These are phyloP conservation scores for Takifugu bimaculatus DNA, from an alignment of 2,113 vertebrate genomes.

Conservation along the genomic window DNA sequence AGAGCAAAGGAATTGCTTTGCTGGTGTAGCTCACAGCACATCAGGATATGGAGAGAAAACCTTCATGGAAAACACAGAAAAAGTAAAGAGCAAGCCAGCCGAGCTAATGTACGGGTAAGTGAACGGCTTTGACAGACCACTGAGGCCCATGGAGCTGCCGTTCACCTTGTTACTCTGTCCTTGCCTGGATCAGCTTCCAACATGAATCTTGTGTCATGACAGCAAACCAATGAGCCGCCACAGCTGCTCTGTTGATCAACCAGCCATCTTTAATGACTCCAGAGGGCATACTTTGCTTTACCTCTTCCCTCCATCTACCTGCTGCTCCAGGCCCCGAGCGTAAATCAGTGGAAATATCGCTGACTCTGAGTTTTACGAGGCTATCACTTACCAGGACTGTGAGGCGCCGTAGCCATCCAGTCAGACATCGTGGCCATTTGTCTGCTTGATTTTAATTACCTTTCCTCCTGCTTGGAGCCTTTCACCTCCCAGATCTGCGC, in stretches of 20 bases:
- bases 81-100: not conserved
- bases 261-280: constrained; percentile 16
- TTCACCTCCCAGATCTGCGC: constrained; percentile 22
- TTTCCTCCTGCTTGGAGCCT: constrained; percentile 32
- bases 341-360: constrained; percentile 50
- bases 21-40: no score
- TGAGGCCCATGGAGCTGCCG: constrained; percentile 19
- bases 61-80: not conserved
- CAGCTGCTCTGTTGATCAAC: constrained; percentile 19
- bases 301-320: constrained; percentile 25
- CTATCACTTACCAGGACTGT: constrained; percentile 41
- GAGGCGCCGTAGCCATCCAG: constrained; percentile 23
- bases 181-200: constrained; percentile 14
- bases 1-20: no score
- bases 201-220: constrained; percentile 9
- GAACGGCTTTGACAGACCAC: constrained; percentile 14
- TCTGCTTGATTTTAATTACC: constrained; percentile 55
- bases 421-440: constrained; percentile 44
- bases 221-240: constrained; percentile 18
- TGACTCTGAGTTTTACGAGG: constrained; percentile 40
- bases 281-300: constrained; percentile 33
- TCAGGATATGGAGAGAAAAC: no score
- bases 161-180: not conserved
- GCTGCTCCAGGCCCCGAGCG: constrained; percentile 2
- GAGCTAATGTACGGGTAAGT: constrained; percentile 2